Percentiles rank a stretch among this genome's conserved stretches.
Conservation (phyloP, 2,113 vertebrate species). For the Thalassoma bifasciatum region DNA sequence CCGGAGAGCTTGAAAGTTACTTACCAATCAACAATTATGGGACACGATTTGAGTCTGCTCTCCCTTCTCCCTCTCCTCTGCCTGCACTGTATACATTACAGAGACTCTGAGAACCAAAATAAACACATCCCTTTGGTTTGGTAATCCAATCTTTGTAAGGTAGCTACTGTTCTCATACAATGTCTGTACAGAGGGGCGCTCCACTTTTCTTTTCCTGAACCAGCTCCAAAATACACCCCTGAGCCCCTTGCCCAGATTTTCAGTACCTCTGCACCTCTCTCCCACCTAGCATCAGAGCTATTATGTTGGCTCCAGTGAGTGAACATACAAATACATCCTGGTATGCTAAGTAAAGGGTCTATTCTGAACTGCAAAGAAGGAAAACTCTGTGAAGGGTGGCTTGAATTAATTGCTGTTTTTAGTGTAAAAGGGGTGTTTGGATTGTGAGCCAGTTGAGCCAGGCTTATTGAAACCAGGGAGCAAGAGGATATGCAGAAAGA, state of each 20-base stretch:
- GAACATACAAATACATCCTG: conserved; percentile 68
- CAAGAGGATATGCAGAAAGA: conserved; percentile 54
- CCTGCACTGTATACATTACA: conserved; percentile 66
- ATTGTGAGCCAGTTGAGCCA: conserved; percentile 45
- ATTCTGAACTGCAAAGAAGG: conserved; percentile 53
- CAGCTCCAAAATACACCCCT: conserved; percentile 78
- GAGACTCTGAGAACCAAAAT: conserved; percentile 71
- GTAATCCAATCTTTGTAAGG: conserved; percentile 75
- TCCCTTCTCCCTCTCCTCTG: conserved; percentile 29
- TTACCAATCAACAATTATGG: conserved; percentile 62
- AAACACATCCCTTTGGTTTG: conserved; percentile 66
- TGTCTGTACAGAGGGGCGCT: conserved; percentile 69
- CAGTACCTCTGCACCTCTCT: conserved; percentile 38
- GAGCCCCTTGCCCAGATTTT: conserved; percentile 64
- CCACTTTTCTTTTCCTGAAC: conserved; percentile 82
- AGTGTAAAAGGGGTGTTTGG: conserved; percentile 63
- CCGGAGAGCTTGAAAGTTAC: conserved; percentile 50
- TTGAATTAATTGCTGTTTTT: conserved; percentile 69
- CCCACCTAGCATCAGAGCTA: conserved; percentile 63
- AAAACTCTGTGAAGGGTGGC: conserved; percentile 56
- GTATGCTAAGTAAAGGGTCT: conserved; percentile 64
- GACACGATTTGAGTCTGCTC: conserved; percentile 47
- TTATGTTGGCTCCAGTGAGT: conserved; percentile 69
- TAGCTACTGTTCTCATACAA: conserved; percentile 78
- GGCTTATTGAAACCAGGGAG: conserved; percentile 59